Base-by-base conservation (phyloP, 2,113 vertebrate genomes). In the Daboia siamensis region DNA sequence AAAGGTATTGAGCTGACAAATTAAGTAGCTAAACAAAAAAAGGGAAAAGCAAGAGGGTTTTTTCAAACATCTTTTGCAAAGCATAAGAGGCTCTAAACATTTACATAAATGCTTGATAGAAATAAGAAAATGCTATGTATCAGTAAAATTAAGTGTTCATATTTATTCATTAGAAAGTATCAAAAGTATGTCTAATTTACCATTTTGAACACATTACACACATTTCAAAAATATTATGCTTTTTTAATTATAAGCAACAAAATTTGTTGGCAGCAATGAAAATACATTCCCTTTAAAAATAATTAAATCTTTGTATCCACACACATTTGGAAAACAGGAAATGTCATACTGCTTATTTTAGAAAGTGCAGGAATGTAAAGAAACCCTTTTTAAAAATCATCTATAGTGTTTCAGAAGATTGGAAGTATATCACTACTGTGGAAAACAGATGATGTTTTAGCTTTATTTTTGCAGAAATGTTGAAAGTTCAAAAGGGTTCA, bases 161-260 rank as follows among this genome's bases (percentile, higher is more conserved):
- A 91, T 93, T 93, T 39, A 93, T 91, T 94, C 51, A 80, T 74
- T 93, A 92, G 89, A 85, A 91, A 94, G 90, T 9, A 93, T n/a
- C 85, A n/a, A 59, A 55, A 15, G 55, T 93, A 87, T 93, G 29
- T 90, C 64, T 93, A 29, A 33, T 12, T n/a, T 90, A 57, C 46
- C 92, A 95, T 55, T 64, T 80, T 86, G 51, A 93, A 69, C 92
- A 91, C 59, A 94, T 93, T 91, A 93, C 69, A 94, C 74, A 90
- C 39, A 46, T 46, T 93, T 39, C 57, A 94, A 23, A 89, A 88
- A 95, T 59, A 94, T 29, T 87, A 90, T 3, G 54, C 11, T 87
- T 88, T 0, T 51, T 39, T 92, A 95, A 93, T 29, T 89, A 90
- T 89, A 3, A 2, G 87, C 90, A 92, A 89, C 87, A 46, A 0